Evolutionary conservation across 2,888 invertebrate genomes (phyloP).

Genomic region (Esperia sulphurella): DNA sequence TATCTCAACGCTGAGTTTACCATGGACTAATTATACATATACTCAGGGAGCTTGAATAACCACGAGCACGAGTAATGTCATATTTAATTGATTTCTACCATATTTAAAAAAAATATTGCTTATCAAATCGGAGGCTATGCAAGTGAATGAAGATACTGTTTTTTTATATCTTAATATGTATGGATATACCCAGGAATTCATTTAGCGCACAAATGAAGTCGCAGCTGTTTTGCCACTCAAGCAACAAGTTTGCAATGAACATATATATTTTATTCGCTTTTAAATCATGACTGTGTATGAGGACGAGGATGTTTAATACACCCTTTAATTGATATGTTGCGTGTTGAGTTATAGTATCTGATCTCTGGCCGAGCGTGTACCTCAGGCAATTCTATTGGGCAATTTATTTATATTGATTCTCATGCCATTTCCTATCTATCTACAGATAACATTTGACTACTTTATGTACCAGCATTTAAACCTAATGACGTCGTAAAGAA

Average conservation of each 20-base stretch:
- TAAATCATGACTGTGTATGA: constrained; percentile 36
- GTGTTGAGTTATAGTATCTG: constrained; percentile 66
- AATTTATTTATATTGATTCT: constrained; percentile 73
- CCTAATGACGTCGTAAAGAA: constrained; percentile 30
- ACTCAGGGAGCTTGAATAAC: too few relatives aligned
- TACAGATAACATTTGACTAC: constrained; percentile 48
- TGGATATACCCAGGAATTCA: neutral
- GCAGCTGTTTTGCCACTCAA: constrained; percentile 9
- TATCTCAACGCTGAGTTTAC: too few relatives aligned
- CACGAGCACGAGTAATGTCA: too few relatives aligned
- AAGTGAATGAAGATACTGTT: too few relatives aligned
- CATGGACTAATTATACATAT: too few relatives aligned
- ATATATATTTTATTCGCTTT: constrained; percentile 11
- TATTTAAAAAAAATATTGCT: too few relatives aligned
- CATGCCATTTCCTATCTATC: constrained; percentile 55
- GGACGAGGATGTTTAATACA: constrained; percentile 58
- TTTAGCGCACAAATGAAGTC: neutral
- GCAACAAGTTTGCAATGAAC: constrained; percentile 9
- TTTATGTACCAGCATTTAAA: constrained; percentile 39
- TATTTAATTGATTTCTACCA: too few relatives aligned
- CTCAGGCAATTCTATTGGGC: constrained; percentile 64
- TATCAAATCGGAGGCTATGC: too few relatives aligned
- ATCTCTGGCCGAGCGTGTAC: constrained; percentile 52
- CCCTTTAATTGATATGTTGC: constrained; percentile 73
- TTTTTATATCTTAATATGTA: too few relatives aligned